Evolutionary conservation across 2,113 vertebrate species (phyloP), one percentile per base, ranked within the genome.

Genomic region (Coregonus clupeaformis): DNA sequence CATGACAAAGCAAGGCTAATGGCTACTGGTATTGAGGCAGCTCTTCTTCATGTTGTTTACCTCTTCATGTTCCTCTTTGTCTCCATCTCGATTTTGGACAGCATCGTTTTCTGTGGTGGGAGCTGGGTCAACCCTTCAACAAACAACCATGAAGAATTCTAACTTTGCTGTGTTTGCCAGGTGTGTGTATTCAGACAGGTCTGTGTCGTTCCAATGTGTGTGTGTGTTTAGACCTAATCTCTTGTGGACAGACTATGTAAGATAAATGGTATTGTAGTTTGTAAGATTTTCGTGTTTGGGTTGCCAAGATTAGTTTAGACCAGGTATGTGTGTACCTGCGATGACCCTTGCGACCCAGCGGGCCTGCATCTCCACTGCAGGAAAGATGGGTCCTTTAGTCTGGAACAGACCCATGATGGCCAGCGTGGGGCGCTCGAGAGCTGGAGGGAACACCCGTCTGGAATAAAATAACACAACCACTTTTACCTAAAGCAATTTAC

Each of bases 301-400:
- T 66, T 18, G 16, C 2, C 18, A 42, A 22, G 24, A 18, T 68
- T 16, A n/a, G 32, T 45, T 4, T 5, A 42, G 64, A 18, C 5
- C 29, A 30, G 25, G 6, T 22, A 24, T 24, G 69, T 72, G 11
- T 24, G 13, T 92, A 97, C 97, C 96, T 83, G 93, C 88, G 79
- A 98, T 95, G n/a, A 96, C 86, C 0, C 75, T 91, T 0, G 91
- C 89, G 65, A 90, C 95, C 96, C 96, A 99, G 59, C 95, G 93
- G n/a, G 90, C 93, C 84, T 99, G 97, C 80, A 98, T 86, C 88
- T 98, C 97, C 0, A 94, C 84, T 69, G 92, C 29, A 3, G 96
- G 93, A 93, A 96, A 95, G 60, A 95, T 89, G 24, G 96, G 91
- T 9, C 96, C 97, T 22, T 88, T 73, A 1, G 92, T 79, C 65